phyloP scores from a whole-genome alignment of 2,888 invertebrate species.

The Ochropleura leucogaster region DNA sequence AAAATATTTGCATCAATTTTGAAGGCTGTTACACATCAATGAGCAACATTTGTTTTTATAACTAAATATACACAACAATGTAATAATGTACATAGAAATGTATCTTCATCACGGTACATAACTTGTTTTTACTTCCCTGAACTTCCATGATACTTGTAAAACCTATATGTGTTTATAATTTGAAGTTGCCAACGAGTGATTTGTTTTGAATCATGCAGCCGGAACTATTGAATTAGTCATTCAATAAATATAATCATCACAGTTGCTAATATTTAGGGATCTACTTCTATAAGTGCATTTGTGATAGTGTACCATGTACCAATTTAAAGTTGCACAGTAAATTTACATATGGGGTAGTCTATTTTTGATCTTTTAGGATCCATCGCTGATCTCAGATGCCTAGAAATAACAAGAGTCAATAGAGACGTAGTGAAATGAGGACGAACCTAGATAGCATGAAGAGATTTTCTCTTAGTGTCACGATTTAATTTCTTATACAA shows the following conservation, averaged over 20 bases:
- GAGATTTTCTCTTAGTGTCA: conserved; percentile 1
- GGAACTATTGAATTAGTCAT: neutral
- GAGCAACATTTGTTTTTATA: neutral
- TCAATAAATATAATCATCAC: neutral
- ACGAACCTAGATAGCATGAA: neutral
- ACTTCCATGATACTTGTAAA: neutral
- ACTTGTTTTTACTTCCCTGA: neutral
- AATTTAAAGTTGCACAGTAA: neutral
- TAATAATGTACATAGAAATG: neutral
- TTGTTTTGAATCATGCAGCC: neutral
- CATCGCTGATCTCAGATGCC: conserved; percentile 25
- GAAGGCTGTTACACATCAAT: neutral
- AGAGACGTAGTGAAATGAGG: neutral
- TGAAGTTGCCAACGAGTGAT: neutral
- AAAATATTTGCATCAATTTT: neutral
- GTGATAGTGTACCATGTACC: neutral
- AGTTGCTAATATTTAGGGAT: neutral
- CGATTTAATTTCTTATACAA: conserved; percentile 21
- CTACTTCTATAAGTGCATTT: neutral
- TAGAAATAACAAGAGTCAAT: conserved; percentile 6
- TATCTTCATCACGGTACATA: neutral
- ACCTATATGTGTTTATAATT: neutral
- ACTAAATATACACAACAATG: neutral
- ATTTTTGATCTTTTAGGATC: neutral
- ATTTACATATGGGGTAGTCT: neutral